Evolutionary conservation across 2,888 invertebrate species (phyloP).

Genomic region (Cartodere bifasciata): DNA sequence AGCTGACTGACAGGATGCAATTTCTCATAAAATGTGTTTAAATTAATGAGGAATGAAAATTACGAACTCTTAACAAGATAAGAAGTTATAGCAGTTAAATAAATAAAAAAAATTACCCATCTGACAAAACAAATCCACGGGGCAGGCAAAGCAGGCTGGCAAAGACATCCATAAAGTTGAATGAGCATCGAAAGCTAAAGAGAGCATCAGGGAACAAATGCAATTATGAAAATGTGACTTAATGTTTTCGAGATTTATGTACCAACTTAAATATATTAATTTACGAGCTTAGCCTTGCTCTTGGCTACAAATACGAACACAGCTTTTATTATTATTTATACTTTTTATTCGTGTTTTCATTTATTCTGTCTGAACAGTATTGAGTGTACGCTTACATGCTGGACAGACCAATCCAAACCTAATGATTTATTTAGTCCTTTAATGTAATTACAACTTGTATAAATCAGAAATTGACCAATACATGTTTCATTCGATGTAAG

Average conservation of each 20-base stretch:
- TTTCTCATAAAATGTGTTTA: too few species aligned
- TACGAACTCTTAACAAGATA: constrained; percentile 9
- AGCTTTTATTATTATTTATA: constrained; percentile 17
- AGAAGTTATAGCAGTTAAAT: constrained; percentile 12
- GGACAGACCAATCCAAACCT: too few species aligned
- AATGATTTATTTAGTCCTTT: too few species aligned
- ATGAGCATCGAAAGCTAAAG: constrained; percentile 8
- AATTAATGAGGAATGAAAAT: too few species aligned
- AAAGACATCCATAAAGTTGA: constrained; percentile 7
- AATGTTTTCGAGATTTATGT: constrained; percentile 35
- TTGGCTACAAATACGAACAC: constrained; percentile 22
- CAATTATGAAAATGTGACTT: constrained; percentile 38
- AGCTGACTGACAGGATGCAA: too few species aligned
- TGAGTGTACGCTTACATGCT: too few species aligned
- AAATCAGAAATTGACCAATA: too few species aligned
- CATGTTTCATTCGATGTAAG: too few species aligned
- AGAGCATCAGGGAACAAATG: constrained; percentile 26
- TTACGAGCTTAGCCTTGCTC: constrained; percentile 32
- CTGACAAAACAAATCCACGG: constrained; percentile 25
- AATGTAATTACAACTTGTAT: too few species aligned
- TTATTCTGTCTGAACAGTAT: constrained; percentile 17
- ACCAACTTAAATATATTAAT: constrained; percentile 36
- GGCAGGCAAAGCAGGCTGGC: constrained; percentile 9
- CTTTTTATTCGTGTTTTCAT: constrained; percentile 15
- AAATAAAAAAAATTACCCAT: constrained; percentile 15